Base-by-base conservation (phyloP, 1,140 invertebrate genomes). In the Coboldia fuscipes region DNA sequence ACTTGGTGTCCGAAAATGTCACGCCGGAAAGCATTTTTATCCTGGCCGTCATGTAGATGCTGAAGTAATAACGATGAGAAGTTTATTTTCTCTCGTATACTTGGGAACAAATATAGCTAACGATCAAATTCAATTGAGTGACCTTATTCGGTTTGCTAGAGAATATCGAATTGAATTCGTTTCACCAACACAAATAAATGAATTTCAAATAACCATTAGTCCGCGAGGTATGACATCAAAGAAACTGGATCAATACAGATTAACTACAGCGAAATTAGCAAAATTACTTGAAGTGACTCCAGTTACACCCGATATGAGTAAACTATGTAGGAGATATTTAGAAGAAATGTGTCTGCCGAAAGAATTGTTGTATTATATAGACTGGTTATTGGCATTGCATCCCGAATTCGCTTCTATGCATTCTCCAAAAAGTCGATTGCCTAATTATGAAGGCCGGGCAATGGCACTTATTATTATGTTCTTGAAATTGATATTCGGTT, bases 381-480 rank as follows among this genome's bases (percentile, higher is more conserved):
- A 33, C n/a, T 35, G 34, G 26, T 33, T 67, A 16, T 43, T 61
- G 28, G 46, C 53, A 33, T 32, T 57, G 16, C 42, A 51, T 30
- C 47, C 51, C n/a, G n/a, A n/a, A n/a, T n/a, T n/a, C n/a, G n/a
- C n/a, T n/a, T n/a, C n/a, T n/a, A n/a, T n/a, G n/a, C n/a, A n/a
- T n/a, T n/a, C n/a, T 8, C 57, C 61, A 9, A 43, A 43, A 38
- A 56, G 63, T 49, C 27, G 31, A 4, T 50, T 48, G 20, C 68
- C 68, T 2, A 66, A 62, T 38, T 72, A 64, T 41, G 73, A 76
- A 55, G 66, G 56, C 2, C 56, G 67, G 35, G 62, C 62, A 2
- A 63, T 75, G 51, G 58, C 63, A 33, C 62, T 66, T 37, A 69
- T 75, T 31, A 45, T 73, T n/a, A 60, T 72, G 26, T 45, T 58